Evolutionary conservation across 1,140 invertebrate species (phyloP), one percentile per base, ranked within the genome.

Genomic region (Choristoneura fumiferana): DNA sequence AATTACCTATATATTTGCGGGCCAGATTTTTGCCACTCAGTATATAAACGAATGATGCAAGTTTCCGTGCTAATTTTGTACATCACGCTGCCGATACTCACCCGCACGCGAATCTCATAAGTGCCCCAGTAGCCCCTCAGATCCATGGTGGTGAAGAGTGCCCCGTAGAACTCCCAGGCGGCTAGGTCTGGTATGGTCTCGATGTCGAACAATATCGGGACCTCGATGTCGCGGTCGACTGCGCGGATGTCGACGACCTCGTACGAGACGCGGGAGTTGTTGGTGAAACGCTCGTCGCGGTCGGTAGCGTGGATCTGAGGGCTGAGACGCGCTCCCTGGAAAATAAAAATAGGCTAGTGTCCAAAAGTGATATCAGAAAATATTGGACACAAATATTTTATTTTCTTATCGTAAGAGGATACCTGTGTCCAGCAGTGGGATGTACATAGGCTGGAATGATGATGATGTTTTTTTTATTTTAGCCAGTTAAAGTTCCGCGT

Each of bases 41-140:
- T n/a, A n/a, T n/a, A n/a, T n/a, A n/a, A n/a, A n/a, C n/a, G n/a
- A n/a, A n/a, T n/a, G n/a, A n/a, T n/a, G n/a, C n/a, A n/a, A n/a
- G n/a, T n/a, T n/a, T n/a, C n/a, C n/a, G n/a, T n/a, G n/a, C n/a
- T n/a, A n/a, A n/a, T n/a, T n/a, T n/a, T n/a, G n/a, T n/a, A n/a
- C n/a, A n/a, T n/a, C n/a, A n/a, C n/a, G n/a, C 6, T 29, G 22
- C 22, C 6, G 29, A 9, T n/a, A 73, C 78, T 81, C 69, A 91
- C 91, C 63, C 65, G 59, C 34, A 92, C 81, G 40, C 71, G 67
- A 18, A 91, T 74, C 10, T 62, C 69, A 59, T 90, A 91, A 8
- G 77, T 84, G 15, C 92, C 92, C 85, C 91, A 92, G 61, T 81
- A 90, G 4, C 87, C 87, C 67, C 74, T 87, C 8, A 92, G 69